Percentiles rank a stretch among this genome's conserved stretches.
These are phyloP conservation scores for Drosophila murphyi DNA, from an alignment of 1,140 invertebrate genomes.

Conservation along the genomic window DNA sequence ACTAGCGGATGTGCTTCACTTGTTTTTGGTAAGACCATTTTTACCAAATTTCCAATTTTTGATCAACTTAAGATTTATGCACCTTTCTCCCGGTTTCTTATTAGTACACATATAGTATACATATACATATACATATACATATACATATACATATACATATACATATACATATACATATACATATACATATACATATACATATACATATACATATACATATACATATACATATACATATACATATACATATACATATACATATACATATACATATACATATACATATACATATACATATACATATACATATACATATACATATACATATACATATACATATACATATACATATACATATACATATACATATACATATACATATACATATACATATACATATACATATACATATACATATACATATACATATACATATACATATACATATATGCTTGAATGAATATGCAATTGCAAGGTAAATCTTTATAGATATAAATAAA, in stretches of 20 bases:
- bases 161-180: conserved; percentile 17
- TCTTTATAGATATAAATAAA: too few relatives aligned
- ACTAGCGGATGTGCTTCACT: conserved; percentile 6
- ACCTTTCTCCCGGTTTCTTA: conserved; percentile 3
- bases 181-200: background rate
- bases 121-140: background rate
- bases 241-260: conserved; percentile 8
- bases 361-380: conserved; percentile 5
- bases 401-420: too few relatives aligned
- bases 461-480: background rate
- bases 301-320: background rate
- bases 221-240: conserved; percentile 1
- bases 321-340: background rate
- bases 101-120: background rate
- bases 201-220: conserved; percentile 6
- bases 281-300: conserved; percentile 3
- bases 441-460: background rate
- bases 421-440: background rate
- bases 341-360: background rate
- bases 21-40: conserved; percentile 10
- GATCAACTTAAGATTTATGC: conserved; percentile 5
- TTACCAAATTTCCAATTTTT: background rate
- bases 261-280: conserved; percentile 8
- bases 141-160: conserved; percentile 1
- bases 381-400: background rate